These are phyloP conservation scores for Anastrepha obliqua DNA, from an alignment of 1,140 invertebrate genomes.

Conservation along the genomic window DNA sequence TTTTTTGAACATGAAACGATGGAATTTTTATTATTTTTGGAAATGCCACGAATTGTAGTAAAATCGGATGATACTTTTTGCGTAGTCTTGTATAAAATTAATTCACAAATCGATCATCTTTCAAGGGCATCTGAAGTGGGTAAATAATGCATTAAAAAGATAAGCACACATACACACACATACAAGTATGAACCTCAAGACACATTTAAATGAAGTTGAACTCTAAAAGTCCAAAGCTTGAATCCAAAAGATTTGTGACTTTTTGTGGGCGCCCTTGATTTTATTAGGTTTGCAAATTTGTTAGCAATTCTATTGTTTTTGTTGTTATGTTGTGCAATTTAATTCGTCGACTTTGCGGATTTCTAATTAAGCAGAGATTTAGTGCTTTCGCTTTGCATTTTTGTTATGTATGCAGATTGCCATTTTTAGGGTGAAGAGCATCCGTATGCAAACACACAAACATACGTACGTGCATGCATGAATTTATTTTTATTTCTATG, in stretches of 20 bases:
- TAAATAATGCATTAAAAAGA: too few species aligned
- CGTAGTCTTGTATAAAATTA: too few species aligned
- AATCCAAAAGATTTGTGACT: conserved; percentile 7
- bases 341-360: not conserved
- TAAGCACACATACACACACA: too few species aligned
- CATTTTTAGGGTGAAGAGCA: conserved; percentile 23
- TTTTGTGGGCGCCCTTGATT: not conserved
- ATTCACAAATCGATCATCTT: too few species aligned
- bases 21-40: too few species aligned
- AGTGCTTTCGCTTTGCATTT: conserved; percentile 39
- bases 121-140: too few species aligned
- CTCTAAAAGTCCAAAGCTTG: not conserved
- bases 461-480: not conserved
- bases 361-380: conserved; percentile 41
- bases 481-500: not conserved
- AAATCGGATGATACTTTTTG: too few species aligned
- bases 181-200: not conserved
- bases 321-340: not conserved
- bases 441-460: not conserved
- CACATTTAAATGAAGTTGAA: not conserved
- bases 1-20: too few species aligned
- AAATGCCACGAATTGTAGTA: too few species aligned
- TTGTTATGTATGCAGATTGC: not conserved
- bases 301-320: not conserved
- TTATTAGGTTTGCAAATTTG: conserved; percentile 13